phyloP scores from a whole-genome alignment of 2,797 vertebrate genomes.

The Alcedo atthis region DNA sequence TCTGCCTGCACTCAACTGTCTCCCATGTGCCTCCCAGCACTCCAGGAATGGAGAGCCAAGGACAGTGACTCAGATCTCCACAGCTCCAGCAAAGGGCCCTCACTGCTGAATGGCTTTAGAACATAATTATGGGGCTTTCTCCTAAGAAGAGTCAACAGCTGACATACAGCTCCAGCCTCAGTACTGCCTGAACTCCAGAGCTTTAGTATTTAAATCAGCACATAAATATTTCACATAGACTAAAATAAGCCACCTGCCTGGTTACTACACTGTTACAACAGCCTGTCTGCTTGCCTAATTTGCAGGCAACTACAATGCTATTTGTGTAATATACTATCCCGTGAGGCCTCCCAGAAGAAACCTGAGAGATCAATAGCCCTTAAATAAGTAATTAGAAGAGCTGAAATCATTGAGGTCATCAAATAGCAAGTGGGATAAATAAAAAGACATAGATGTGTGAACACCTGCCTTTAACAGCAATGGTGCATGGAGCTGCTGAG shows the following conservation, averaged over 20 bases:
- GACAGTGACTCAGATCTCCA: background rate
- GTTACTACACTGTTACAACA: slow-evolving; percentile 59
- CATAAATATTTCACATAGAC: slow-evolving; percentile 74
- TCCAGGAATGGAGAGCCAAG: background rate
- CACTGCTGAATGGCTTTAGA: background rate
- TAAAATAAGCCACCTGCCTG: slow-evolving; percentile 70
- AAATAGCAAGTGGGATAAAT: slow-evolving; percentile 47
- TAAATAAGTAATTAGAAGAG: slow-evolving; percentile 79
- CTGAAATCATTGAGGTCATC: slow-evolving; percentile 60
- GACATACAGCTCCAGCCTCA: background rate
- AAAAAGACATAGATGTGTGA: background rate
- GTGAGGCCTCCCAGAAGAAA: slow-evolving; percentile 59
- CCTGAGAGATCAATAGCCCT: slow-evolving; percentile 71
- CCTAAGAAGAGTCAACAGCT: background rate
- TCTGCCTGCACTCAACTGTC: background rate
- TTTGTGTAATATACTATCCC: slow-evolving; percentile 52
- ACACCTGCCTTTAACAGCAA: background rate
- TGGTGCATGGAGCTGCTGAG: background rate
- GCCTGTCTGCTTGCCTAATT: slow-evolving; percentile 38
- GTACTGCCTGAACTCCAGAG: background rate
- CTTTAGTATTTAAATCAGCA: slow-evolving; percentile 66
- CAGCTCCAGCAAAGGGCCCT: background rate
- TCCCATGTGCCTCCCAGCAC: background rate
- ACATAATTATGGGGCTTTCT: background rate
- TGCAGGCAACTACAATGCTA: slow-evolving; percentile 7